Base-by-base conservation (phyloP, 1,140 invertebrate species). In the Pseudachorutes palmiensis region DNA sequence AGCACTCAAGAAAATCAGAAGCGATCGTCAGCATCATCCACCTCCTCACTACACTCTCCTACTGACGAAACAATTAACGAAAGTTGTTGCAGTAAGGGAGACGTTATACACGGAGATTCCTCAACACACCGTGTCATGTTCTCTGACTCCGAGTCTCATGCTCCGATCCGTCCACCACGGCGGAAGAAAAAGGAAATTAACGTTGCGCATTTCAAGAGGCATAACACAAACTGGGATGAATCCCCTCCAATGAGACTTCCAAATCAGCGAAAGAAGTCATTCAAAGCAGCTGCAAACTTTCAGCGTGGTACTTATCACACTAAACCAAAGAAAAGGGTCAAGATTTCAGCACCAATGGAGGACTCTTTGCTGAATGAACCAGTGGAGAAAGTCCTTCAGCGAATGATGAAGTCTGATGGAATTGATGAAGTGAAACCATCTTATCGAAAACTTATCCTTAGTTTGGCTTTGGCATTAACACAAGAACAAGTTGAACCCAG, bases 401-500 rank as follows among this genome's bases (percentile, higher is more conserved):
- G 87, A 70, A 92, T 94, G 73, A 91, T 93, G 68, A 89, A 92
- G 79, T 85, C 89, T 0, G 88, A 92, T 76, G 90, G 91, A 59
- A 93, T 94, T 90, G 93, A 92, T 79, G 90, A 92, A 72, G 79
- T 93, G 58, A 92, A 92, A 77, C 91, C 91, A 2, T 87, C 92
- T 45, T 92, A 94, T 76, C 91, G 92, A 78, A 90, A 93, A 79
- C 90, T 93, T 75, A 79, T 93, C 29, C 76, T 93, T 49, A 92
- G 92, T 80, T 79, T 93, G 62, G 89, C 90, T 0, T 84, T 92
- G 0, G 92, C 90, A 0, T 78, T 94, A 24, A 92, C 89, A 24
- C 91, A 92, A 78, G 91, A 93, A 74, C 91, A 94, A n/a, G n/a
- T n/a, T n/a, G n/a, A n/a, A n/a, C 93, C 62, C 93, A 92, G 76